These are phyloP conservation scores for Sphenodon punctatus DNA, from an alignment of 2,797 vertebrate species.

Conservation along the genomic window DNA sequence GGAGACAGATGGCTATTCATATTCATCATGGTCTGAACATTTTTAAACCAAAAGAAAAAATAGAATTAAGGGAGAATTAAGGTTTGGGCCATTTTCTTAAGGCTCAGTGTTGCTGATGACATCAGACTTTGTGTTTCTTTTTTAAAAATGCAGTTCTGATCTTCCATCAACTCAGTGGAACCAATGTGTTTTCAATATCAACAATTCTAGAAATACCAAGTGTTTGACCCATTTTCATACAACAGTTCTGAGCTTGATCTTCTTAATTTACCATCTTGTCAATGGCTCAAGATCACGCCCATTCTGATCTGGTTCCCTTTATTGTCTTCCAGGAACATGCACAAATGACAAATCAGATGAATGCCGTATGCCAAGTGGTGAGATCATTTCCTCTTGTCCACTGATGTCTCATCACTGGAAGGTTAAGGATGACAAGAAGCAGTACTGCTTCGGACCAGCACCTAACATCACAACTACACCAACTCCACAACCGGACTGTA, in stretches of 20 bases:
- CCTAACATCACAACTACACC: background rate
- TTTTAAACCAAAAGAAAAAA: background rate
- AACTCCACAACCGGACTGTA: background rate
- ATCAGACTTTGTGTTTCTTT: no score
- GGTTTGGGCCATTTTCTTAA: background rate
- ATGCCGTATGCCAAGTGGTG: conserved; percentile 74
- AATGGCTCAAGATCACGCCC: rapidly evolving
- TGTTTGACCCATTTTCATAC: no score
- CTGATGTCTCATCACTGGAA: conserved; percentile 75
- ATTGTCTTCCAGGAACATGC: conserved; percentile 72
- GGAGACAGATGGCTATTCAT: background rate
- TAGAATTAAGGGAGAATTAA: background rate
- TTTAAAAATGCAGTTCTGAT: no score
- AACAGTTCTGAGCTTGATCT: no score
- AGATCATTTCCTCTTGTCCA: conserved; percentile 67
- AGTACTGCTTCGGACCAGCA: conserved; percentile 10
- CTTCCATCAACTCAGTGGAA: no score
- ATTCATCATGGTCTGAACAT: background rate
- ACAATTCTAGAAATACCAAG: no score
- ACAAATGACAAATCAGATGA: conserved; percentile 72
- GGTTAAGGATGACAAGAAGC: conserved; percentile 22
- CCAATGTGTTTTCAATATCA: no score
- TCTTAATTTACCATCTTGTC: background rate
- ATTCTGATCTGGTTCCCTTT: background rate
- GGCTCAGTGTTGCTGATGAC: no score